Evolutionary conservation across 2,888 invertebrate genomes (phyloP).

Genomic region (Agapostemon virescens): DNA sequence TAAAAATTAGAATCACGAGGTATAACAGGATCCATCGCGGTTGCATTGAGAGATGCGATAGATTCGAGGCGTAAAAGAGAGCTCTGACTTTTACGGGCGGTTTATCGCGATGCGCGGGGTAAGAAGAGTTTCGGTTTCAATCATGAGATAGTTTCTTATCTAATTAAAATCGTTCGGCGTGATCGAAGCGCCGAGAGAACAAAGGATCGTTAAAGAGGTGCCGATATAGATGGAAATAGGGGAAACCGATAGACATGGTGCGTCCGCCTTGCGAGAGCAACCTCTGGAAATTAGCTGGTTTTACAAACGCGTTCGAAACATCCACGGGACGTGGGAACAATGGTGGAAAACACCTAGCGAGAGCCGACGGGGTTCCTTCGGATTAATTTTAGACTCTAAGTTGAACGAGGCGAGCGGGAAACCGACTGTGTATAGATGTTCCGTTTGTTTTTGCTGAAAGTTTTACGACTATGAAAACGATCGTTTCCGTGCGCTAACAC

Average conservation of each 20-base stretch:
- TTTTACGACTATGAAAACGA: constrained; percentile 19
- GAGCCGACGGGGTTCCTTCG: constrained; percentile 3
- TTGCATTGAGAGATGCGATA: not conserved
- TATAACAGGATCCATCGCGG: not conserved
- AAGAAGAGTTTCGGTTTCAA: not conserved
- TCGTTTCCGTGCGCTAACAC: constrained; percentile 14
- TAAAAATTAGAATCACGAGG: not conserved
- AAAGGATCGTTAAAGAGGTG: not conserved
- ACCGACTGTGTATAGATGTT: not conserved
- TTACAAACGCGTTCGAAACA: not conserved
- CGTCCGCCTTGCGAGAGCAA: not conserved
- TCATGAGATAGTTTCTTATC: constrained; percentile 1
- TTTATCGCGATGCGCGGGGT: not conserved
- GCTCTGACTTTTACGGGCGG: not conserved
- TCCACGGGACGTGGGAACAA: constrained; percentile 1
- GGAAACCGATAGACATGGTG: not conserved
- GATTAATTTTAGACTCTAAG: constrained; percentile 33
- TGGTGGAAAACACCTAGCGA: constrained; percentile 2
- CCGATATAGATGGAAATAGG: not conserved
- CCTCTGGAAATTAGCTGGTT: constrained; percentile 15
- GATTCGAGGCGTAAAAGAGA: not conserved
- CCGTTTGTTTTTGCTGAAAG: constrained; percentile 29
- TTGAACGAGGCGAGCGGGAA: not conserved
- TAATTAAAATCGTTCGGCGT: not conserved
- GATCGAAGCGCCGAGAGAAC: not conserved